These are phyloP conservation scores for Pithys albifrons DNA, from an alignment of 2,113 vertebrate genomes.

Conservation along the genomic window DNA sequence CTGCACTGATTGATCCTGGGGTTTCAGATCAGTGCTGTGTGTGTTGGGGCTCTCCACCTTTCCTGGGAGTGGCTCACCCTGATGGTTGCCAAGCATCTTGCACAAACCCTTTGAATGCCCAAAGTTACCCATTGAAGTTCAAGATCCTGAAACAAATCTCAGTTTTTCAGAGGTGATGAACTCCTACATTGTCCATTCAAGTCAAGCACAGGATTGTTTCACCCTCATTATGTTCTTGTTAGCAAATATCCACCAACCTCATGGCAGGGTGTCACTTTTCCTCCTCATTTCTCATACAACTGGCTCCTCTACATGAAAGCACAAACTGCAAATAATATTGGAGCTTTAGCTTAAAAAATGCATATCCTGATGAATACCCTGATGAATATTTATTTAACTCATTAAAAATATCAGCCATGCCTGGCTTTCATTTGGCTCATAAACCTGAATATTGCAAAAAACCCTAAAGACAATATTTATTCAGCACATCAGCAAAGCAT, in stretches of 20 bases:
- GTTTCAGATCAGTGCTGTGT: not conserved
- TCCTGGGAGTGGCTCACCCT: not conserved
- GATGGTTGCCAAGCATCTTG: not conserved
- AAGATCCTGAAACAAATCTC: not conserved
- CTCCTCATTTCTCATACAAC: not conserved
- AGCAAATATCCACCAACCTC: slow-evolving; percentile 12
- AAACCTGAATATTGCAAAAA: slow-evolving; percentile 16
- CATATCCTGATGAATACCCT: slow-evolving; percentile 30
- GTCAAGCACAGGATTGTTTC: not conserved
- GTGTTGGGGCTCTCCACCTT: not conserved
- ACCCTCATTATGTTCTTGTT: not conserved
- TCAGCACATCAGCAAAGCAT: not conserved
- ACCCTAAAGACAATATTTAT: not conserved
- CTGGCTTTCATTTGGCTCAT: slow-evolving; percentile 30
- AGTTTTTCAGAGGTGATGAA: not conserved
- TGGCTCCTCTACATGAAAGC: slow-evolving; percentile 2
- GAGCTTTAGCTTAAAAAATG: slow-evolving; percentile 44
- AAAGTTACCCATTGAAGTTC: not conserved
- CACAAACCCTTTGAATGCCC: not conserved
- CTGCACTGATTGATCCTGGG: not conserved
- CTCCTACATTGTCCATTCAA: not conserved
- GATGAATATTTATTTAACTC: slow-evolving; percentile 50
- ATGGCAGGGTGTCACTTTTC: not conserved
- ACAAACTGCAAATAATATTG: slow-evolving; percentile 12
- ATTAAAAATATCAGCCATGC: slow-evolving; percentile 25